phyloP scores from a whole-genome alignment of 1,140 invertebrate species.

The silkworm (Bombyx mori) region ASM3026992v2 NC_085117.1:3082501-3083000 shows the following conservation, averaged over 20 bases:
- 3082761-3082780: constrained; percentile 47
- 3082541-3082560: no score
- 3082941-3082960: constrained; percentile 45
- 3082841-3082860: constrained; percentile 38
- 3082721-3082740: constrained; percentile 56
- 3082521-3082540: no score
- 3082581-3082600: no score
- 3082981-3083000: no score
- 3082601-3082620: no score
- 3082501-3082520: no score
- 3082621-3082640: no score
- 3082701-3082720: constrained; percentile 35
- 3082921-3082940: constrained; percentile 55
- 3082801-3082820: constrained; percentile 30
- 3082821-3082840: constrained; percentile 45
- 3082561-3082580: no score
- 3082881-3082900: constrained; percentile 42
- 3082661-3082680: no score
- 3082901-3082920: constrained; percentile 45
- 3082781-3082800: constrained; percentile 40
- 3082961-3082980: no score
- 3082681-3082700: background rate
- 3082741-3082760: constrained; percentile 59
- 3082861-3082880: constrained; percentile 49
- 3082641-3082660: no score